A percentile compares a stretch with the other conserved stretches of the same genome.
phyloP scores from a whole-genome alignment of 2,113 vertebrate genomes.

The Clarias macrocephalus region DNA sequence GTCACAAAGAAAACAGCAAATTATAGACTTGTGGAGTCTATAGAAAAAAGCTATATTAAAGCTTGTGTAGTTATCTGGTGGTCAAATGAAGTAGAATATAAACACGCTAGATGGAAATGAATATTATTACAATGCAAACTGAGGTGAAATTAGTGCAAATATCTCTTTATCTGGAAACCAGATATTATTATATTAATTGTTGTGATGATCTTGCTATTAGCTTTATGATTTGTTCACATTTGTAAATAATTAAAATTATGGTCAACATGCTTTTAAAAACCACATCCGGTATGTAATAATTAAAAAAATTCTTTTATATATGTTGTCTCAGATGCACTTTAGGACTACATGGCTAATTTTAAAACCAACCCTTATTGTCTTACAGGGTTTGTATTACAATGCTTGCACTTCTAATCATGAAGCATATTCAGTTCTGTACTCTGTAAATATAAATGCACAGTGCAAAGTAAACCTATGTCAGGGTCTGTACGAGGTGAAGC shows the following conservation, averaged over 20 bases:
- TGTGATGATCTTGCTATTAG: neutral
- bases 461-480: neutral
- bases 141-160: too few relatives aligned
- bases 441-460: neutral
- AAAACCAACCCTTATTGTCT: neutral
- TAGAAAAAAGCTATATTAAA: too few relatives aligned
- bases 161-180: too few relatives aligned
- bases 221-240: neutral
- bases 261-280: neutral
- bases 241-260: neutral
- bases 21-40: too few relatives aligned
- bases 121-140: too few relatives aligned
- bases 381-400: neutral
- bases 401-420: neutral
- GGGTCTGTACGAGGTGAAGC: neutral
- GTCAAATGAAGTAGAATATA: too few relatives aligned
- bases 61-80: too few relatives aligned
- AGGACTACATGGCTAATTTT: neutral
- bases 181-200: neutral
- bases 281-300: too few relatives aligned
- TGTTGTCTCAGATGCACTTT: neutral
- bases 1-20: neutral
- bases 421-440: neutral
- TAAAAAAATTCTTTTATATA: too few relatives aligned
- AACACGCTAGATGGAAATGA: too few relatives aligned